Conservation (phyloP, 2,888 invertebrate genomes). For the Lomographa bimaculata region DNA sequence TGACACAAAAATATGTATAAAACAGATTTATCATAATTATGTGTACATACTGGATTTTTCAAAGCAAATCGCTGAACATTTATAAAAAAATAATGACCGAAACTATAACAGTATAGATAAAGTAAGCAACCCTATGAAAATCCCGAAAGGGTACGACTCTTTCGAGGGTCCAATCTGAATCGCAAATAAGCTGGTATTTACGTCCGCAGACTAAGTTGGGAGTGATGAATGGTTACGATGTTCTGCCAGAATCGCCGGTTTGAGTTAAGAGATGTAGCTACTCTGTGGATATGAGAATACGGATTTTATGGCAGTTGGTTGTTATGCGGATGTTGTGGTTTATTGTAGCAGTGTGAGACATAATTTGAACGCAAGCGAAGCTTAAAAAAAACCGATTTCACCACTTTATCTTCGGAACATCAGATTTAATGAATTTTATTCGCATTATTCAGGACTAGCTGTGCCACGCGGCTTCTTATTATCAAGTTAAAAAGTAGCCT, state of each 20-base stretch:
- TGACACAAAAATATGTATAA: too few species aligned
- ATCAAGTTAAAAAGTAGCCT: too few species aligned
- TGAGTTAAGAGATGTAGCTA: slow-evolving; percentile 7
- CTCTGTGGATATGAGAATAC: slow-evolving; percentile 7
- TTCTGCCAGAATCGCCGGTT: slow-evolving; percentile 21
- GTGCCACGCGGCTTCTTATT: too few species aligned
- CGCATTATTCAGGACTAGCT: too few species aligned
- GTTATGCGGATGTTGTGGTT: not conserved
- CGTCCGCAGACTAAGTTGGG: slow-evolving; percentile 25
- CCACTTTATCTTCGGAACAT: too few species aligned
- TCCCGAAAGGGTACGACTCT: slow-evolving; percentile 34
- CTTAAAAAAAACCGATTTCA: too few species aligned
- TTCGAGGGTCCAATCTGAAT: slow-evolving; percentile 40
- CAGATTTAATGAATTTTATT: too few species aligned
- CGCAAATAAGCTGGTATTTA: slow-evolving; percentile 43
- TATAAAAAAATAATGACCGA: slow-evolving; percentile 2
- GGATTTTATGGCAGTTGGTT: slow-evolving; percentile 6
- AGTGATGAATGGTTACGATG: slow-evolving; percentile 27
- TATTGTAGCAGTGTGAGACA: too few species aligned
- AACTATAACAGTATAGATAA: slow-evolving; percentile 10
- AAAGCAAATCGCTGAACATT: too few species aligned
- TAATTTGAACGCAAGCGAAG: too few species aligned
- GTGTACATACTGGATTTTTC: too few species aligned
- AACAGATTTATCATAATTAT: too few species aligned
- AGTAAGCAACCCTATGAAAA: slow-evolving; percentile 28